Base-by-base conservation (phyloP, 1,140 invertebrate genomes). In the Nomia melanderi region DNA sequence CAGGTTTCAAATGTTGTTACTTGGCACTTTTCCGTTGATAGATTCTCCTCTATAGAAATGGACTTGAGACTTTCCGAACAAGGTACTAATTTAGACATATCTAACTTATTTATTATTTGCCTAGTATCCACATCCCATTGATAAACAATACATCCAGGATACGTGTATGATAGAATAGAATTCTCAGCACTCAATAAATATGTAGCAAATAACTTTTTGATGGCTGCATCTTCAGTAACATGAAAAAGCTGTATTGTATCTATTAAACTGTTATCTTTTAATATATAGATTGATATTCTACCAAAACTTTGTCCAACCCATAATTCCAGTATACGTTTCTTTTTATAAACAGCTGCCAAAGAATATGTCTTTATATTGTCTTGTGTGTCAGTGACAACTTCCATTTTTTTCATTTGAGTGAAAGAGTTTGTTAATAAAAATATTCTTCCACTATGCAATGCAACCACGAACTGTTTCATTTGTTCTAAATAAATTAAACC, bases 51-150 rank as follows among this genome's bases (percentile, higher is more conserved):
- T 79, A 98, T 97, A 41, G 96, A 96, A 71, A 98, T 98, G 17
- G 97, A 98, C 86, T 97, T 96, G 20, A 98, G 91, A 85, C 96
- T 97, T 90, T 98, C 97, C 2, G 97, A 98, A 88, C 97, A 98
- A 20, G 97, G 97, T 64, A 96, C 95, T 66, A 98, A 92, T 91
- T 98, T 98, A 2, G 97, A 97, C 93, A 97, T 98, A 91, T 98
- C 97, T 59, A 98, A 92, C 82, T 97, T 96, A 83, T 97, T 96
- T 2, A 96, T 89, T 71, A 97, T 95, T 29, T 91, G 92, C 79
- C 95, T 94, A 0, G 93, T 93, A 33, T 90, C 88, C 20, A 93
- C 90, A 83, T 96, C 95, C 97, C 97, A 98, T 87, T 97, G 96
- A 90, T 97, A 97, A 25, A 98, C 96, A 65, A 96, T 94, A 90